Conservation (phyloP, 2,888 invertebrate species). For the Camptogramma bilineatum region DNA sequence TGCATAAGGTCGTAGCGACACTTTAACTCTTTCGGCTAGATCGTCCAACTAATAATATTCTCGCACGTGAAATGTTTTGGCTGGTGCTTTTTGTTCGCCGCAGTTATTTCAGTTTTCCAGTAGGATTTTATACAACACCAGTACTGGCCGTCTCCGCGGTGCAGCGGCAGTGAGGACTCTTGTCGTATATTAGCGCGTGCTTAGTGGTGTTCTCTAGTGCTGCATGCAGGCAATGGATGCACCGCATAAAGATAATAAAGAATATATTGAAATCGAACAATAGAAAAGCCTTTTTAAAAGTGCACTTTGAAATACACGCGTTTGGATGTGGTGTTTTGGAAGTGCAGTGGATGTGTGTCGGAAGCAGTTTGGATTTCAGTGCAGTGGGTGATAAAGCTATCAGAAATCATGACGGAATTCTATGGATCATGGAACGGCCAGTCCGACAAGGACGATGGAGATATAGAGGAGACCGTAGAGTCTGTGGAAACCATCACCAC, state of each 20-base stretch:
- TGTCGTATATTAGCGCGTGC: slow-evolving; percentile 44
- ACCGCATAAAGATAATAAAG: slow-evolving; percentile 51
- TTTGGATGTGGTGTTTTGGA: slow-evolving; percentile 50
- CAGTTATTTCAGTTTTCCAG: slow-evolving; percentile 86
- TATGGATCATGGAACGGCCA: slow-evolving; percentile 74
- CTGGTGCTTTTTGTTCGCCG: slow-evolving; percentile 85
- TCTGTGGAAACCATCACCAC: slow-evolving; percentile 77
- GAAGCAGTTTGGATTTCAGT: slow-evolving; percentile 64
- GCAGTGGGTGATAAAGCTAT: slow-evolving; percentile 62
- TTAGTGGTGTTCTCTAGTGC: slow-evolving; percentile 47
- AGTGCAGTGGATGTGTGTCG: slow-evolving; percentile 76
- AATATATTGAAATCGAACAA: slow-evolving; percentile 53
- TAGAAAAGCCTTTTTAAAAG: slow-evolving; percentile 46
- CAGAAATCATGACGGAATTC: slow-evolving; percentile 77
- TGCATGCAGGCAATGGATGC: slow-evolving; percentile 53
- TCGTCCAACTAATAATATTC: slow-evolving; percentile 85
- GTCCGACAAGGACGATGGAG: slow-evolving; percentile 48
- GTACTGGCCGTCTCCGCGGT: slow-evolving; percentile 77
- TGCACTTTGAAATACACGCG: slow-evolving; percentile 49
- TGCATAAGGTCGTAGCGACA: slow-evolving; percentile 74
- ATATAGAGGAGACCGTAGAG: slow-evolving; percentile 65
- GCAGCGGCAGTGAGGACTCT: slow-evolving; percentile 58
- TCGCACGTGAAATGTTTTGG: slow-evolving; percentile 85
- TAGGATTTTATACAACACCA: slow-evolving; percentile 83
- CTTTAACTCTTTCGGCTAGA: slow-evolving; percentile 82